Evolutionary conservation across 2,113 vertebrate genomes (phyloP).

Genomic region (Eulemur macaco): DNA sequence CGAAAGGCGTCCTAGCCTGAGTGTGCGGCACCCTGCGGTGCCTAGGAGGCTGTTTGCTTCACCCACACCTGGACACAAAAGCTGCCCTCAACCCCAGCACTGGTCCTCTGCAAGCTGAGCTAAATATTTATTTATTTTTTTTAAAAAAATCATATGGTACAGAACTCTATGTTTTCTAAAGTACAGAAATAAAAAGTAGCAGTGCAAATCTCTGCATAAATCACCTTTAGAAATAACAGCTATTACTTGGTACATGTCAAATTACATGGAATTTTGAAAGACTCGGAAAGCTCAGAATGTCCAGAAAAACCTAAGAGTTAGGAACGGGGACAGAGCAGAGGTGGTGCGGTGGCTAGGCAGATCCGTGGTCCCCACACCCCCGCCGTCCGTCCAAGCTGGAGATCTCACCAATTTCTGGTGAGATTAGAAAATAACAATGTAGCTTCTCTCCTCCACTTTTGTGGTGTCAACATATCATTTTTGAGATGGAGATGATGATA

Average conservation of each 20-base stretch:
- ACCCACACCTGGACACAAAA: neutral
- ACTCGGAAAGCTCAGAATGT: neutral
- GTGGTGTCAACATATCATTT: neutral
- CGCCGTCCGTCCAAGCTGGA: accelerated
- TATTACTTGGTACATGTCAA: neutral
- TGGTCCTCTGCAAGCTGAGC: neutral
- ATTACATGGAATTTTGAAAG: neutral
- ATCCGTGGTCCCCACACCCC: neutral
- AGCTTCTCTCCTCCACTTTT: neutral
- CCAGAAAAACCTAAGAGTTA: neutral
- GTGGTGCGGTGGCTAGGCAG: accelerated
- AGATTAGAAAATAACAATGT: neutral
- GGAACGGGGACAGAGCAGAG: neutral
- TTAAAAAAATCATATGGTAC: neutral
- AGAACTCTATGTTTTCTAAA: neutral
- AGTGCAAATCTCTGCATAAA: neutral
- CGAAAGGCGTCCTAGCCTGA: neutral
- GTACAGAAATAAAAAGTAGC: neutral
- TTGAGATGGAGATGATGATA: neutral
- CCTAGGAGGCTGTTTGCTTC: neutral
- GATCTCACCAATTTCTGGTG: neutral
- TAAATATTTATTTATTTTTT: neutral
- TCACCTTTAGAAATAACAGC: neutral
- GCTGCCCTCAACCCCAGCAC: accelerated
- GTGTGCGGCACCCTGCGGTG: accelerated